These are phyloP conservation scores for Rhabdophis nuchalis DNA, from an alignment of 2,797 vertebrate species.

Conservation along the genomic window DNA sequence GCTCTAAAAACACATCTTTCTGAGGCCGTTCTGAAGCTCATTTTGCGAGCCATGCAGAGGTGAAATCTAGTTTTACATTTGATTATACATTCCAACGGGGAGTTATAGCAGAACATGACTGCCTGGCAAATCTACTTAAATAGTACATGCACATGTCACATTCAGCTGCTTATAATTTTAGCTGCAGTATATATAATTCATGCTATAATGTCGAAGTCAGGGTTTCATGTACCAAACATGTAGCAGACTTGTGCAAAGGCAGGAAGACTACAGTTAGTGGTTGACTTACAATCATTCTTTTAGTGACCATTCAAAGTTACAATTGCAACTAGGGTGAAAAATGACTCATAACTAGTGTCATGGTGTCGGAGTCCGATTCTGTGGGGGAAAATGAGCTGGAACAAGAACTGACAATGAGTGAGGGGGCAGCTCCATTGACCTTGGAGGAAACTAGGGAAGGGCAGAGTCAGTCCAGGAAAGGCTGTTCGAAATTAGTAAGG, in stretches of 20 bases:
- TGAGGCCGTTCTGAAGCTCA: background rate
- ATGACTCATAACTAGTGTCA: too few relatives aligned
- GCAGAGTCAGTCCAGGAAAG: too few relatives aligned
- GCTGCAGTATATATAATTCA: background rate
- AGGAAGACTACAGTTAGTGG: background rate
- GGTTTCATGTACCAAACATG: background rate
- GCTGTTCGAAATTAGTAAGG: too few relatives aligned
- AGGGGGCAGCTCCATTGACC: too few relatives aligned
- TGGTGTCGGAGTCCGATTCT: too few relatives aligned
- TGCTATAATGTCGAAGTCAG: background rate
- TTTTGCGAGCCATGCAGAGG: background rate
- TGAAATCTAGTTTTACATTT: background rate
- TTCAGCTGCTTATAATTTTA: background rate
- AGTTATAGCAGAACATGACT: background rate
- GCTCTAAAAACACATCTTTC: background rate
- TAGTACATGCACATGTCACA: background rate
- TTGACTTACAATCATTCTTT: too few relatives aligned
- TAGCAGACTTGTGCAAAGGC: background rate
- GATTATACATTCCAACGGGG: background rate
- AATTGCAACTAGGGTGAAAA: too few relatives aligned
- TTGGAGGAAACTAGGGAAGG: too few relatives aligned
- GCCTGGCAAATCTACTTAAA: background rate
- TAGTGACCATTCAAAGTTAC: too few relatives aligned
- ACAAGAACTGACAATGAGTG: too few relatives aligned
- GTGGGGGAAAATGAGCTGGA: too few relatives aligned